Evolutionary conservation across 2,888 invertebrate genomes (phyloP).

Genomic region (Pollenia griseotomentosa): DNA sequence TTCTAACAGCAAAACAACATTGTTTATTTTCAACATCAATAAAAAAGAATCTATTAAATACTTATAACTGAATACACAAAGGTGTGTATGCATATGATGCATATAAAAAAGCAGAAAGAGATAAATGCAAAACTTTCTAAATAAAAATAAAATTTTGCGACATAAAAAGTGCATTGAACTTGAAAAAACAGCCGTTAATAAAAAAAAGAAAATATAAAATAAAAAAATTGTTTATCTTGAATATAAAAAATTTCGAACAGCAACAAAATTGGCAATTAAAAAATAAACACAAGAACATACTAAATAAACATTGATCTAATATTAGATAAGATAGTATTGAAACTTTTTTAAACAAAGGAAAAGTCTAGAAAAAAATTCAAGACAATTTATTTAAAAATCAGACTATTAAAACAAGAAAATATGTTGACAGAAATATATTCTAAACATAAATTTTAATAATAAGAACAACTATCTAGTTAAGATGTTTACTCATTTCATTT

Average conservation of each 20-base stretch:
- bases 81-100: neutral
- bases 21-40: too few relatives aligned
- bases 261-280: neutral
- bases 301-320: neutral
- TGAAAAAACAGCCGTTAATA: slow-evolving; percentile 34
- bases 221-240: neutral
- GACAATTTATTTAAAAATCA: too few relatives aligned
- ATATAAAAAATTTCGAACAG: too few relatives aligned
- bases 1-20: too few relatives aligned
- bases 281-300: slow-evolving; percentile 5
- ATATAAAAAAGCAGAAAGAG: neutral
- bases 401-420: too few relatives aligned
- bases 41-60: neutral
- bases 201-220: neutral
- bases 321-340: slow-evolving; percentile 21
- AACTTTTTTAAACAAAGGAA: neutral
- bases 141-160: slow-evolving; percentile 17
- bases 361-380: neutral
- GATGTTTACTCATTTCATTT: slow-evolving; percentile 20
- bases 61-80: neutral
- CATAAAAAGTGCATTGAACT: slow-evolving; percentile 58
- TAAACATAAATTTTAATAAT: neutral
- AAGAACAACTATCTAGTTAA: neutral
- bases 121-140: slow-evolving; percentile 40
- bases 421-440: neutral